phyloP scores from a whole-genome alignment of 2,113 vertebrate species.

The Alexandromys fortis region DNA sequence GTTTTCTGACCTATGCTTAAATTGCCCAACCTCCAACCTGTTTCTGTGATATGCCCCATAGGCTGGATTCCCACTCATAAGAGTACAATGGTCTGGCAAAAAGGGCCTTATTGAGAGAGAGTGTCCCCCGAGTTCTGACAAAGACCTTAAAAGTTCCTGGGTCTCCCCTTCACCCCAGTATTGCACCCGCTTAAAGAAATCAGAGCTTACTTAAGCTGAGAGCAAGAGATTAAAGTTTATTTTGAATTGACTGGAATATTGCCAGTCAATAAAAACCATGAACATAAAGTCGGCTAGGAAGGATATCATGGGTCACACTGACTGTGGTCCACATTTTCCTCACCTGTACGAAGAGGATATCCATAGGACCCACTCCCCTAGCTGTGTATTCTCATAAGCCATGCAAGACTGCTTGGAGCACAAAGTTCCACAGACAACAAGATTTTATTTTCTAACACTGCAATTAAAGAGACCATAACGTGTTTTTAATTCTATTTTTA shows the following conservation, averaged over 20 bases:
- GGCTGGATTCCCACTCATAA: neutral
- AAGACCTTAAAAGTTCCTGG: neutral
- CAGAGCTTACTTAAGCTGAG: neutral
- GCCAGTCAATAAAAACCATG: neutral
- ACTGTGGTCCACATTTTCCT: neutral
- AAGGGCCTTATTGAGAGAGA: accelerated
- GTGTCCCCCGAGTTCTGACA: neutral
- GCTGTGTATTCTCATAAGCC: neutral
- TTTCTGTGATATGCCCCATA: neutral
- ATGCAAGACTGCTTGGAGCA: neutral
- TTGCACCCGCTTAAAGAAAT: neutral
- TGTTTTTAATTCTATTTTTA: neutral
- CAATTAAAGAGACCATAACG: neutral
- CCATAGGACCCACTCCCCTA: too few species aligned
- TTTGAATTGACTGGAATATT: neutral
- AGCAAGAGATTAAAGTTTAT: neutral
- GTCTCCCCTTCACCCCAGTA: neutral
- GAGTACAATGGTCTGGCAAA: too few species aligned
- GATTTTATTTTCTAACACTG: neutral
- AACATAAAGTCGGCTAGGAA: neutral
- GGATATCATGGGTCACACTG: neutral
- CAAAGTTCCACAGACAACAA: neutral
- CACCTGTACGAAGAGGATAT: neutral
- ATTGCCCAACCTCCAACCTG: neutral
- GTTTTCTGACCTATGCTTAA: neutral